Percentiles rank a stretch among this genome's conserved stretches.
Conservation (phyloP, 1,140 invertebrate genomes). For the Teleopsis dalmanni region DNA sequence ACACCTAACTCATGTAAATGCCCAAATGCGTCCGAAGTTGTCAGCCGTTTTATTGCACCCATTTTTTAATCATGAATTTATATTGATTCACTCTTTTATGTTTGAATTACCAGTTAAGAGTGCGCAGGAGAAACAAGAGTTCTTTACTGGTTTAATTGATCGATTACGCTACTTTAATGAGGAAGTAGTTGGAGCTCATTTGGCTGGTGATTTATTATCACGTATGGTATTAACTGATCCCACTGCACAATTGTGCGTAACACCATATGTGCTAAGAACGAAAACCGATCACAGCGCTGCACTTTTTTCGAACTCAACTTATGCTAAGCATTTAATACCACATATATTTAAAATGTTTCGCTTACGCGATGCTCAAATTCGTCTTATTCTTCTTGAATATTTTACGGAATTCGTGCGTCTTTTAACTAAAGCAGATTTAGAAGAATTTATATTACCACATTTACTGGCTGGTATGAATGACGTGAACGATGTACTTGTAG, state of each 20-base stretch:
- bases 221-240: conserved; percentile 73
- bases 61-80: conserved; percentile 77
- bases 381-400: conserved; percentile 60
- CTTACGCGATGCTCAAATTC: conserved; percentile 66
- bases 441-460: conserved; percentile 62
- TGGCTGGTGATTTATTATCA: conserved; percentile 66
- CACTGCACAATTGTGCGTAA: conserved; percentile 64
- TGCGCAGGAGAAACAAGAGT: conserved; percentile 64
- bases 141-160: conserved; percentile 61
- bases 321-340: conserved; percentile 62
- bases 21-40: conserved; percentile 53
- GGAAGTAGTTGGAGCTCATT: conserved; percentile 66
- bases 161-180: conserved; percentile 65
- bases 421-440: conserved; percentile 63
- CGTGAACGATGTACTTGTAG: conserved; percentile 69
- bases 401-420: conserved; percentile 62
- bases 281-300: conserved; percentile 47
- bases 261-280: conserved; percentile 67
- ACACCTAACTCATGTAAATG: conserved; percentile 54
- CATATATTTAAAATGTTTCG: conserved; percentile 68
- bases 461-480: conserved; percentile 77
- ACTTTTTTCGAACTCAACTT: conserved; percentile 57
- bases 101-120: conserved; percentile 71
- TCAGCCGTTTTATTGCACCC: conserved; percentile 58
- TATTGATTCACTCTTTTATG: conserved; percentile 71